A percentile compares a stretch with the other conserved stretches of the same genome.
phyloP scores from a whole-genome alignment of 2,113 vertebrate genomes.

The Crotophaga sulcirostris region DNA sequence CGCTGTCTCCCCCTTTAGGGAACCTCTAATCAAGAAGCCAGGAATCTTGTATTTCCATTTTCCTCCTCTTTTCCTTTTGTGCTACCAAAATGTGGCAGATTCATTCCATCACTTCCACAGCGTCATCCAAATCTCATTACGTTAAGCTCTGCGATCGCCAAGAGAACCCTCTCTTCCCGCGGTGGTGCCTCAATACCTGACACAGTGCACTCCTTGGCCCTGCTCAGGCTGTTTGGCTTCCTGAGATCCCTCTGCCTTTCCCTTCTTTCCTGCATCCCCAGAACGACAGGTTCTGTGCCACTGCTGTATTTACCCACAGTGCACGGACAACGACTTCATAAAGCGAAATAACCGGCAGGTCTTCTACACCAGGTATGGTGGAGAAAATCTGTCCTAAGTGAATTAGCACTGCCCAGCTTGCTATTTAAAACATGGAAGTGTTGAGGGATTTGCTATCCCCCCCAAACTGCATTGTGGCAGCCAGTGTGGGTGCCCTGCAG shows the following conservation, averaged over 20 bases:
- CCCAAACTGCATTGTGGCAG: neutral
- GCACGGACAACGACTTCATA: neutral
- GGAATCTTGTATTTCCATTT: neutral
- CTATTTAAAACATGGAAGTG: neutral
- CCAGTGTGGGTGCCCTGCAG: neutral
- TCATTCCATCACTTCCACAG: neutral
- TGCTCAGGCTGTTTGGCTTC: neutral
- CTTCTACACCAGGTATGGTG: neutral
- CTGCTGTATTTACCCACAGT: no score
- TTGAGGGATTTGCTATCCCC: neutral
- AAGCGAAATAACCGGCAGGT: neutral
- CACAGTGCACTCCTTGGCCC: neutral
- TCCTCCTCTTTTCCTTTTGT: neutral
- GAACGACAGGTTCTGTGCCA: accelerated
- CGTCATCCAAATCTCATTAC: neutral
- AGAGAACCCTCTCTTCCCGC: neutral
- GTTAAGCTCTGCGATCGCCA: neutral
- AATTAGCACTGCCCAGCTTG: neutral
- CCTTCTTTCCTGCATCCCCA: neutral
- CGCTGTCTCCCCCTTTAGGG: neutral
- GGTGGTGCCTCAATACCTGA: neutral
- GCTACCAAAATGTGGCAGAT: neutral
- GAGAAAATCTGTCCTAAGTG: neutral
- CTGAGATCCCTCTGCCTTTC: no score
- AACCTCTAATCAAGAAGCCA: neutral